Evolutionary conservation across 2,797 vertebrate genomes (phyloP), one percentile per base, ranked within the genome.

Genomic region (Lateolabrax maculatus): DNA sequence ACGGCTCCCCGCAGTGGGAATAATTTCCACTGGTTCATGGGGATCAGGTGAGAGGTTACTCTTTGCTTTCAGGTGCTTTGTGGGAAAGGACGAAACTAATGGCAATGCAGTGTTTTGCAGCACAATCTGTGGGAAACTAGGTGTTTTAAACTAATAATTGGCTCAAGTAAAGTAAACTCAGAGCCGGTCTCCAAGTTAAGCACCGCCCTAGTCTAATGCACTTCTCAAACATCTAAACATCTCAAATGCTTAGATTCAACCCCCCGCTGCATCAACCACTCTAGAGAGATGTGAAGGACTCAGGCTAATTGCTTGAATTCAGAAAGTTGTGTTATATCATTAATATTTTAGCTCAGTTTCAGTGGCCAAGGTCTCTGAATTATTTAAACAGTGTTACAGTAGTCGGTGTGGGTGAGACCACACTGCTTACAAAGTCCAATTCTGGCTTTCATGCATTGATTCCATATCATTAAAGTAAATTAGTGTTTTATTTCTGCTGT

Each of bases 261-360:
- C 48, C 56, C 79, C 67, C 46, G 15, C 73, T 68, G 75, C 0
- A 57, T 21, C 36, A 60, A 49, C 36, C n/a, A 36, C 86, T 83
- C 62, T 43, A 46, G 61, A 82, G 84, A 82, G 70, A 81, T 71
- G 52, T 75, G 27, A n/a, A 80, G 49, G 56, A 78, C 85, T 87
- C 75, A 34, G 74, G 83, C 76, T 89, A 92, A 93, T 94, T 88
- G 87, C 85, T 86, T n/a, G 77, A 84, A 89, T 88, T 87, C 81
- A 85, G 78, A 89, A 92, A 87, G 65, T 68, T 88, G 74, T 90
- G 81, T 92, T 90, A 83, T 89, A 84, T 86, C 89, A 93, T 93
- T 79, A 92, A 93, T 94, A 90, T 94, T 94, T 95, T n/a, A 95
- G 80, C 55, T 61, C 39, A 6, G 68, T 87, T 90, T 84, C 88